phyloP scores from a whole-genome alignment of 2,113 vertebrate species.

The Echinops telfairi region DNA sequence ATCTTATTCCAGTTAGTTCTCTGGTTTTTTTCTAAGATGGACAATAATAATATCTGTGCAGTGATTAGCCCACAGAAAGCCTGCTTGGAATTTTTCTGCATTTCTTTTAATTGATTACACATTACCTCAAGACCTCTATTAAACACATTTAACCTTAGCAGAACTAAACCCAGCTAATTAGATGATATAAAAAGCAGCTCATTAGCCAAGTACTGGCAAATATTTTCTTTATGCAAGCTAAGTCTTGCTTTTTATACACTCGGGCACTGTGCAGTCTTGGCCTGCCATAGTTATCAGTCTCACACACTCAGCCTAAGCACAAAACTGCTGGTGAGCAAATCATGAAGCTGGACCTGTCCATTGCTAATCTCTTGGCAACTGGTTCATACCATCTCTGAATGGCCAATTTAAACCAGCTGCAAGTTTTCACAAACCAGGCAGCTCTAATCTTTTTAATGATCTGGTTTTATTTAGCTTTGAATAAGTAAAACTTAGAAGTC shows the following conservation, averaged over 20 bases:
- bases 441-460: conserved; percentile 51
- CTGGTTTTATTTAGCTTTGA: conserved; percentile 54
- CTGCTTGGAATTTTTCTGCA: conserved; percentile 40
- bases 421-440: conserved; percentile 58
- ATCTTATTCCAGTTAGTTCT: conserved; percentile 33
- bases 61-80: conserved; percentile 1
- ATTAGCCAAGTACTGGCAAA: conserved; percentile 61
- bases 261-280: background rate
- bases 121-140: conserved; percentile 63
- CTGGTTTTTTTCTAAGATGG: conserved; percentile 58
- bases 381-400: background rate
- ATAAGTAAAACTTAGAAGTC: conserved; percentile 38
- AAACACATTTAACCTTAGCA: conserved; percentile 64
- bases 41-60: background rate
- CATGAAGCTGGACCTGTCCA: background rate
- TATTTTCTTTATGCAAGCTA: conserved; percentile 43
- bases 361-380: conserved; percentile 6
- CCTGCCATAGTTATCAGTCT: background rate
- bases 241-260: conserved; percentile 22
- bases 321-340: background rate
- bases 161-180: conserved; percentile 73
- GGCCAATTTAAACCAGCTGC: conserved; percentile 21
- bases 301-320: background rate
- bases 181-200: conserved; percentile 61
- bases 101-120: conserved; percentile 41